A percentile compares a stretch with the other conserved stretches of the same genome.
These are phyloP conservation scores for Odocoileus hemionus DNA, from an alignment of 2,113 vertebrate species.

Conservation along the genomic window DNA sequence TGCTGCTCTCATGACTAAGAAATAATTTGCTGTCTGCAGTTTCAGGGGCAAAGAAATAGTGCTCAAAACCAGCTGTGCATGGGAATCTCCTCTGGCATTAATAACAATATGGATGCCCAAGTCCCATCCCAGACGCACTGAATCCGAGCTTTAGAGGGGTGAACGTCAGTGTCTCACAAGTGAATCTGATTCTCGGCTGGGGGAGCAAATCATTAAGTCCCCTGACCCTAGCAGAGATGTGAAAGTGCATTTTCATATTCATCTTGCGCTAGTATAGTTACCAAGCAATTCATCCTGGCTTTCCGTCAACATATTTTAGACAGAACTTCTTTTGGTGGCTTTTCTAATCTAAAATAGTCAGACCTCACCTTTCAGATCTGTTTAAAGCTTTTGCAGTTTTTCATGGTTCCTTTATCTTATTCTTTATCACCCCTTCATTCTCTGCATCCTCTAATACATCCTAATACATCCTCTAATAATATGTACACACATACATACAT, in stretches of 20 bases:
- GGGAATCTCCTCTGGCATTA: neutral
- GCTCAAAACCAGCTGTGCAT: neutral
- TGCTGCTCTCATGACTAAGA: slow-evolving; percentile 12
- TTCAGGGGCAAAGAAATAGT: neutral
- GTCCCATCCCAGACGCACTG: neutral
- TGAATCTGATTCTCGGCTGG: neutral
- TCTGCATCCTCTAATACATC: neutral
- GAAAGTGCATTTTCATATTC: neutral
- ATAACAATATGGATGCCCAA: neutral
- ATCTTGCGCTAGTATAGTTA: too few relatives aligned
- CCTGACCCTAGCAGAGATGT: neutral
- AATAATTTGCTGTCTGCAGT: neutral
- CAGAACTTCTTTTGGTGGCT: neutral
- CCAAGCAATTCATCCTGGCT: neutral
- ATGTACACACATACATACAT: neutral
- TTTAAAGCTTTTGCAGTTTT: neutral
- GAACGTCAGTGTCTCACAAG: neutral
- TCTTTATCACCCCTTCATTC: neutral
- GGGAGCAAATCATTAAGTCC: neutral
- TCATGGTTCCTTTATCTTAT: neutral
- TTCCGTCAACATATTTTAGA: neutral
- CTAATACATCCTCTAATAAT: neutral
- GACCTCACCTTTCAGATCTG: neutral
- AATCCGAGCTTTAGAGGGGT: accelerated
- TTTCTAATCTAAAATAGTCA: slow-evolving; percentile 6